Base-by-base conservation (phyloP, 1,140 invertebrate genomes). In the Amyelois transitella region DNA sequence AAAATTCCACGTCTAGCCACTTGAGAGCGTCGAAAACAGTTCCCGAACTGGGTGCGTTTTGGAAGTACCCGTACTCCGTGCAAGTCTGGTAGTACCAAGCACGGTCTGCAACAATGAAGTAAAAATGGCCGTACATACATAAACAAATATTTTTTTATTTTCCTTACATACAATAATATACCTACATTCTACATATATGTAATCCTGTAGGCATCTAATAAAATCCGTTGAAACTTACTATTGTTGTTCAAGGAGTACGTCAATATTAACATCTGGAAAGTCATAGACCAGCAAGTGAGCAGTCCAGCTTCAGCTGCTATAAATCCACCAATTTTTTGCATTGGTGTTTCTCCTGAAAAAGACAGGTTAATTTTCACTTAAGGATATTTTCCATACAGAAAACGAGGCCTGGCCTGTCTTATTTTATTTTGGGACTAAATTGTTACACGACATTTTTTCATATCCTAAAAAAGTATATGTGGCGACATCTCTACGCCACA, bases 21-120 rank as follows among this genome's bases (percentile, higher is more conserved):
- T 24, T 92, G 88, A 59, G 82, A 68, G 45, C 76, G 81, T 64
- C 94, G 91, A 87, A 96, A 93, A 18, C 93, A 89, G 72, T 94
- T 91, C 91, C 84, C 0, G 66, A 60, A 0, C 89, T 90, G 54
- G 91, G 91, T 0, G 94, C 91, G 0, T 93, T 93, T 83, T 96
- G 94, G 81, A 91, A 96, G 83, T 92, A 96, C 22, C 94, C 95
- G 69, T 93, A 97, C 80, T 96, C 95, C 10, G 92, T 93, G 80
- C 95, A 97, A 0, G 94, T 96, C 81, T 96, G 95, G 68, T 94
- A 96, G 19, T 89, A 91, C 95, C 95, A 96, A 43, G 92, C 91
- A 6, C 92, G 90, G 55, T 77, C 93, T 92, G 67, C 51, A 74
- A 79, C 2, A 45, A 3, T 43, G 18, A 52, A 32, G 47, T 28